Base-by-base conservation (phyloP, 2,797 vertebrate genomes). In the Danio jaintianensis region DNA sequence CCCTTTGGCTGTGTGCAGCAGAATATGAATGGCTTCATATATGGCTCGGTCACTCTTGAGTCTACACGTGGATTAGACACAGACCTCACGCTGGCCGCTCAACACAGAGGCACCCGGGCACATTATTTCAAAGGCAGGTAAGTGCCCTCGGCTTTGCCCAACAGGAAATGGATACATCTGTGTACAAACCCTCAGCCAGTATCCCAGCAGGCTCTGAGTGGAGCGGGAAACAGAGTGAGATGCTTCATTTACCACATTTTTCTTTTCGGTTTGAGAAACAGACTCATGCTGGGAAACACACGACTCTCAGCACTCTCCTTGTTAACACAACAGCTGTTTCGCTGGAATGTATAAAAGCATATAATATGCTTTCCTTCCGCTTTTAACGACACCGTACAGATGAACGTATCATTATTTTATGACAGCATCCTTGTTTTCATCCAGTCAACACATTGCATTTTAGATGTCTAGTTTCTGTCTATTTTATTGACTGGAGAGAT, bases 11-110 rank as follows among this genome's bases (percentile, higher is more conserved):
- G 22, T 56, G 58, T 48, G 22, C 77, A 11, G 82, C 84, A 73
- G 77, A 76, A 83, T 70, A 85, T 12, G n/a, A n/a, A 63, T 12
- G 42, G 82, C 85, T 89, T 80, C 86, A 29, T 29, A 75, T 69
- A 68, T 76, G 78, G 82, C 86, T 91, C 86, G 85, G 92, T 91
- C 91, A 93, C 86, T 90, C 92, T 89, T 88, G 88, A 90, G 83
- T 91, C 90, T 86, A 89, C 92, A 90, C 89, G 84, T 87, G 89
- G 91, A 92, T 93, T 92, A 92, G 72, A 89, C 81, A 47, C 85
- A 81, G 88, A 88, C 88, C 88, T 88, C 87, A 90, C 85, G 90
- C 18, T 85, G 88, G 89, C 90, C n/a, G 18, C 62, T 15, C 38
- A 62, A 69, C 36, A 42, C 50, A 36, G 29, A 58, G 53, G 7